These are phyloP conservation scores for Microchrysa polita DNA, from an alignment of 2,888 invertebrate genomes.

Conservation along the genomic window DNA sequence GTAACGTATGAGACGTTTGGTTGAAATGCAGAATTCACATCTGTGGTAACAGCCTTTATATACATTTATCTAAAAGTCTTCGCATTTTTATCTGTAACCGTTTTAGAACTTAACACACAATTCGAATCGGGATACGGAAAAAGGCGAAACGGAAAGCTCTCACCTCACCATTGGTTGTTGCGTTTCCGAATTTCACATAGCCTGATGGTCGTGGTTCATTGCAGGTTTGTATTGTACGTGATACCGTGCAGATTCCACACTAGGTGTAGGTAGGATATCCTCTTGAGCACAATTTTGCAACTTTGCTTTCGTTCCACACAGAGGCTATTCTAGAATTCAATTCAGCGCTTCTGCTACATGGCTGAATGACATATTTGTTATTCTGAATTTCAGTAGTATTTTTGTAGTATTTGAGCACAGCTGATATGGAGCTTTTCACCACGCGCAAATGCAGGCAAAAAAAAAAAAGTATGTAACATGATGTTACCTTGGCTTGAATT, in stretches of 20 bases:
- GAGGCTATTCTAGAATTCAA: not conserved
- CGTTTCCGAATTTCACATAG: no score
- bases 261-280: slow-evolving; percentile 3
- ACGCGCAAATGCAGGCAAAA: not conserved
- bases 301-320: slow-evolving; percentile 2
- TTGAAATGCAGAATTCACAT: slow-evolving; percentile 46
- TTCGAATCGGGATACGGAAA: slow-evolving; percentile 32
- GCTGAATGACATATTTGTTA: not conserved
- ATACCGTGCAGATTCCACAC: slow-evolving; percentile 31
- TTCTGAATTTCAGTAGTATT: slow-evolving; percentile 1
- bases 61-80: slow-evolving; percentile 45
- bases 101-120: slow-evolving; percentile 20
- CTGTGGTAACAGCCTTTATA: slow-evolving; percentile 46
- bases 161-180: no score
- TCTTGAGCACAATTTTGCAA: not conserved
- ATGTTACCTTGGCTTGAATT: no score
- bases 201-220: not conserved
- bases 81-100: slow-evolving; percentile 44
- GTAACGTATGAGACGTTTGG: slow-evolving; percentile 45
- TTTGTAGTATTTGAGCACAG: slow-evolving; percentile 3
- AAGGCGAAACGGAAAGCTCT: slow-evolving; percentile 33
- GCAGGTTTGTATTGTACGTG: no score
- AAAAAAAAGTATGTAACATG: no score
- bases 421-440: slow-evolving; percentile 24
- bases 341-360: not conserved